These are phyloP conservation scores for Pseudomyrmex flavicornis DNA, from an alignment of 1,140 invertebrate species.

Conservation along the genomic window DNA sequence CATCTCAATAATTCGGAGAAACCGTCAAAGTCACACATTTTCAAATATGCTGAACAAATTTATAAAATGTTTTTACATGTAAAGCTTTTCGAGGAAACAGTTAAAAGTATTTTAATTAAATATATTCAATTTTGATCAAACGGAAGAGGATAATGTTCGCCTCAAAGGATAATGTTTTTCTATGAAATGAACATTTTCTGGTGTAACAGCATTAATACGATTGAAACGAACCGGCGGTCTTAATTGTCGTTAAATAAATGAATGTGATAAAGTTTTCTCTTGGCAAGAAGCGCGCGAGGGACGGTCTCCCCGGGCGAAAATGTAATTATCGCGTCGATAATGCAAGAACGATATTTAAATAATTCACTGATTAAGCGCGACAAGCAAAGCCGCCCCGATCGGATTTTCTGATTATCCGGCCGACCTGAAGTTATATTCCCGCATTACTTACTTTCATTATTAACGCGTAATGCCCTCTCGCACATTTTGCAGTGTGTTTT, in stretches of 20 bases:
- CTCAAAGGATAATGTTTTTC: not conserved
- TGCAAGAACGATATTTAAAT: slow-evolving; percentile 55
- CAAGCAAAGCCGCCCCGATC: slow-evolving; percentile 26
- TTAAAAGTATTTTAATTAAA: slow-evolving; percentile 17
- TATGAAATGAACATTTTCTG: not conserved
- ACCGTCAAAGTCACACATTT: too few relatives aligned
- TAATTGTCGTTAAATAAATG: slow-evolving; percentile 38
- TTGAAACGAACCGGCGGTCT: slow-evolving; percentile 7
- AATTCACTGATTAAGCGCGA: slow-evolving; percentile 51
- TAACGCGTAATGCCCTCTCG: slow-evolving; percentile 17
- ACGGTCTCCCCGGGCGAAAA: slow-evolving; percentile 1
- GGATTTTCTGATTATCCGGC: slow-evolving; percentile 30
- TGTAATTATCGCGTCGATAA: slow-evolving; percentile 48
- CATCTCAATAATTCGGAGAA: too few relatives aligned
- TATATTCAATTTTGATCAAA: not conserved
- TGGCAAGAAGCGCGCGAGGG: slow-evolving; percentile 23
- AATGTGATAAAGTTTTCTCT: slow-evolving; percentile 33
- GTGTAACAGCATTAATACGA: not conserved
- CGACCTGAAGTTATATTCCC: slow-evolving; percentile 31
- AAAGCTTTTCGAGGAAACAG: not conserved
- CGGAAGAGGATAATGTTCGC: not conserved
- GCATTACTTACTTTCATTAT: slow-evolving; percentile 7
- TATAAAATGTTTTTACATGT: not conserved
- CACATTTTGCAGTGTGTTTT: slow-evolving; percentile 34
- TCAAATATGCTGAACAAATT: too few relatives aligned